Evolutionary conservation across 2,113 vertebrate genomes (phyloP), one percentile per base, ranked within the genome.

Genomic region (Pavo muticus): DNA sequence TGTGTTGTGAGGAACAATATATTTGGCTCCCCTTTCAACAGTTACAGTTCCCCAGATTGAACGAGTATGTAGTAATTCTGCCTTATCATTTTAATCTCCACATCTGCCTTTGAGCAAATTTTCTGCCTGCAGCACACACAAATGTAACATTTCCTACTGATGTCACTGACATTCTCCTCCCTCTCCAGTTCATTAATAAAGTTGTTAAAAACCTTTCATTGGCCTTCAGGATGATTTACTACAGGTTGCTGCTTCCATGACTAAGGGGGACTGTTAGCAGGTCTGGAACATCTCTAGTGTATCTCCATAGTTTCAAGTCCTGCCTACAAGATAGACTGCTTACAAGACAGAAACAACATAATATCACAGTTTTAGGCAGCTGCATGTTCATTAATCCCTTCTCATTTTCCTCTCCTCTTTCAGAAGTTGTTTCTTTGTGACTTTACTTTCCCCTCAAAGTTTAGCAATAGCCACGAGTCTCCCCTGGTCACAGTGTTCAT

Each of bases 101-200:
- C 67, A 35, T 72, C 79, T 79, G n/a, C 32, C 73, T 92, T 56
- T 27, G 24, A 65, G 37, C 19, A 42, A 57, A 52, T 82, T 87
- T 91, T 87, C 40, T 76, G 37, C 32, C 50, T 54, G 54, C 27
- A 63, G 23, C n/a, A 70, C 23, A 68, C 48, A 20, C 70, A 78
- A 68, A 82, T 72, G 3, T 57, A 81, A 74, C 16, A 67, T 92
- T 88, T 91, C 84, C n/a, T 45, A 39, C 37, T 63, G n/a, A 76
- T 63, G 50, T 56, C 74, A 87, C 32, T 54, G 63, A 75, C n/a
- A 45, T 59, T 37, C 6, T 75, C 40, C 75, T 93, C 85, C 48
- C 57, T 94, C 80, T 81, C 40, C 40, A 89, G 59, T 64, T 94
- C 67, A 94, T 87, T 91, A 93, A 85, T 45, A 83, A 83, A 93